Evolutionary conservation across 2,113 vertebrate genomes (phyloP), one percentile per base, ranked within the genome.

Genomic region (Urocitellus parryii): DNA sequence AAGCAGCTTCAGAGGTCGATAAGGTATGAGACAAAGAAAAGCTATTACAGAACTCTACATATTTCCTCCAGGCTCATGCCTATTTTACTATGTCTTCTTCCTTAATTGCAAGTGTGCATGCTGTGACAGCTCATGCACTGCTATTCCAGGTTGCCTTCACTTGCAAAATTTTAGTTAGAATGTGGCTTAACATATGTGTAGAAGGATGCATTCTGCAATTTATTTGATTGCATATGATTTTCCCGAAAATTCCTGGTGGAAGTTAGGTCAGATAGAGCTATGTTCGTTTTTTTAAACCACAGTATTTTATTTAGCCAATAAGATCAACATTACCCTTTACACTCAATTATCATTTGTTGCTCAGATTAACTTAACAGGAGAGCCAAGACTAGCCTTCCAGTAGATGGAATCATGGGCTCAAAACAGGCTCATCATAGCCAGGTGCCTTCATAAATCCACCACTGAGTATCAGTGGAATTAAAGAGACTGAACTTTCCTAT

Each of bases 221-320:
- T 61, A 74, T 51, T 87, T 42, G 48, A 91, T 48, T 86, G 67
- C 25, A 61, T 89, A 39, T 81, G 73, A 58, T 81, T 83, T 94
- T 94, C 34, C 95, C 14, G 32, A 70, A 89, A 78, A 79, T 61
- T 78, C 32, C 6, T 70, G 0, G 18, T 65, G 22, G 14, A 68
- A 53, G 22, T 90, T 39, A 80, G 32, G 16, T 92, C 32, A 65
- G 37, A 53, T 42, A 73, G 12, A 80, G 12, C 18, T 92, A 83
- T 81, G 13, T 4, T 32, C 10, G 45, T 87, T 74, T 78, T n/a
- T 70, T 48, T 1, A 88, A 32, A 73, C 11, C 2, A 48, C 25
- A 8, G 25, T 24, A 65, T 39, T 93, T 63, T 65, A 16, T 74
- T 73, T 14, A 37, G 4, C 83, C 20, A 82, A 2, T 37, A 2